phyloP scores from a whole-genome alignment of 1,140 invertebrate genomes.

The Brachionus angularis region DNA sequence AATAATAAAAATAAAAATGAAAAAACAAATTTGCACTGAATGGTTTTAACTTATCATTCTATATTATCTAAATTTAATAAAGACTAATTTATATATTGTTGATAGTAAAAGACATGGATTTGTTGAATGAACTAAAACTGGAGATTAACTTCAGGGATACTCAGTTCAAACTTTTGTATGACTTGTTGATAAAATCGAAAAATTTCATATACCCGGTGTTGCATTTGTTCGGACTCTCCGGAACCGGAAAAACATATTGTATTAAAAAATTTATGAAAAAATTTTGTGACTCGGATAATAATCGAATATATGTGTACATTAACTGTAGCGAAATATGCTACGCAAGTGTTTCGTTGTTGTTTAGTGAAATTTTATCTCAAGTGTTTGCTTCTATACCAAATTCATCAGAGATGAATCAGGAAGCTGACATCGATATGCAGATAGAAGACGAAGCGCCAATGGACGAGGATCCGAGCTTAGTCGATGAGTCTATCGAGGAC shows the following conservation, averaged over 20 bases:
- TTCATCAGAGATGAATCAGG: neutral
- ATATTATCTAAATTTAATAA: no score
- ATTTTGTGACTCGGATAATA: slow-evolving; percentile 7
- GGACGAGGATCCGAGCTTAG: neutral
- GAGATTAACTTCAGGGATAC: neutral
- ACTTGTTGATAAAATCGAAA: slow-evolving; percentile 15
- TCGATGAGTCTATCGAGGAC: neutral
- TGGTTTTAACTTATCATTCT: slow-evolving; percentile 18
- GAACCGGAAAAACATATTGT: slow-evolving; percentile 19
- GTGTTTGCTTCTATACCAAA: neutral
- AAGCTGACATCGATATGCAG: slow-evolving; percentile 18
- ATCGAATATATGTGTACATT: neutral
- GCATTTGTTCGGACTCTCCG: slow-evolving; percentile 29
- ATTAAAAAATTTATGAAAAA: slow-evolving; percentile 39
- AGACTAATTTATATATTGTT: no score
- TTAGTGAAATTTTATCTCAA: slow-evolving; percentile 20
- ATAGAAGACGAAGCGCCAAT: neutral
- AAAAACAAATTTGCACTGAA: no score
- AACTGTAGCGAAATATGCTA: slow-evolving; percentile 19
- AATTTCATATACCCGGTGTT: slow-evolving; percentile 5
- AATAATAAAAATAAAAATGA: no score
- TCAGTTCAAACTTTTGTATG: slow-evolving; percentile 21
- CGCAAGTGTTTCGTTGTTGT: slow-evolving; percentile 20
- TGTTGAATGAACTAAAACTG: slow-evolving; percentile 2
- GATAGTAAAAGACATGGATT: no score